These are phyloP conservation scores for Scrobipalpa atriplicella DNA, from an alignment of 2,888 invertebrate genomes.

Conservation along the genomic window DNA sequence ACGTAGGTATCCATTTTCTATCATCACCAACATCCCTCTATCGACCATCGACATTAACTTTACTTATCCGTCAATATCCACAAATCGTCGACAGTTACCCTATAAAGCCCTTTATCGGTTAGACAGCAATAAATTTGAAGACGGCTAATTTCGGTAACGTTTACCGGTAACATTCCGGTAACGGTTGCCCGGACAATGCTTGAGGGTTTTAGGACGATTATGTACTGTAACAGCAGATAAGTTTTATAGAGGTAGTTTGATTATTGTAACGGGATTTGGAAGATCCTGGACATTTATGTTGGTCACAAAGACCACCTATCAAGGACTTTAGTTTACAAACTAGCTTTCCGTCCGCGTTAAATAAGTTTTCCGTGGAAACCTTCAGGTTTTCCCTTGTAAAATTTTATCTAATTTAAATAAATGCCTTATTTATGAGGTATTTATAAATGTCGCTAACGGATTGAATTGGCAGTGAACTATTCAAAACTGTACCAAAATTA, in stretches of 20 bases:
- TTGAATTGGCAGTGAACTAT: no score
- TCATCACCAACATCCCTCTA: not conserved
- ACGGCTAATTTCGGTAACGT: slow-evolving; percentile 33
- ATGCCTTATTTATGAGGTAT: no score
- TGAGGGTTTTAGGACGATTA: not conserved
- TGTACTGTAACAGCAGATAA: slow-evolving; percentile 14
- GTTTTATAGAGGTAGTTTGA: not conserved
- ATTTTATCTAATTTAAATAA: no score
- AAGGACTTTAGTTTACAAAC: not conserved
- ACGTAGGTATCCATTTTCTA: slow-evolving; percentile 3
- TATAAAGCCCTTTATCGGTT: slow-evolving; percentile 59
- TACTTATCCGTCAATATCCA: slow-evolving; percentile 49
- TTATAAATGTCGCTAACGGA: no score
- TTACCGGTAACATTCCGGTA: slow-evolving; percentile 15
- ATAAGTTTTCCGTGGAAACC: no score
- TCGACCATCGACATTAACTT: not conserved
- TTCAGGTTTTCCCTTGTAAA: no score
- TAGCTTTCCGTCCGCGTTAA: no score
- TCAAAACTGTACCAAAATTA: no score
- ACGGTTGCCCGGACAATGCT: slow-evolving; percentile 9
- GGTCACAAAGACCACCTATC: not conserved
- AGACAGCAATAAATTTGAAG: slow-evolving; percentile 60
- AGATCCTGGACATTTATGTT: not conserved
- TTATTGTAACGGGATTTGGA: slow-evolving; percentile 1
- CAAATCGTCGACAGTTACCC: slow-evolving; percentile 66